Evolutionary conservation across 35 echinoderm and acorn worm genomes (phyloP).

Genomic region (Hemicentrotus pulcherrimus): DNA sequence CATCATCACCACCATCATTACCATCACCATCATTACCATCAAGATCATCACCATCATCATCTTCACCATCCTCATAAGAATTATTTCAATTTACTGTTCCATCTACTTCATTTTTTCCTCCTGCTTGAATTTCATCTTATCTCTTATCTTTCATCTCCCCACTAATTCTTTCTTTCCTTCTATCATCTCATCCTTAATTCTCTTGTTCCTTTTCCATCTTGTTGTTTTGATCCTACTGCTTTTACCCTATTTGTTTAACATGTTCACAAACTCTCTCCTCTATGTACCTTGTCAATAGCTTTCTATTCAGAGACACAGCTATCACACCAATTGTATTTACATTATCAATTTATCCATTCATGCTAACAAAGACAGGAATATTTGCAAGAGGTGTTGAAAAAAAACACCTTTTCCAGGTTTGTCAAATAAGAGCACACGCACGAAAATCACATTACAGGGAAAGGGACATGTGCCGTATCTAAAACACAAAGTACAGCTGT

Average conservation of each 20-base stretch:
- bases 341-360: not conserved
- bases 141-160: too few relatives aligned
- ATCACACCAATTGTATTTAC: not conserved
- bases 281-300: not conserved
- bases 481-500: too few relatives aligned
- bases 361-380: not conserved
- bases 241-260: not conserved
- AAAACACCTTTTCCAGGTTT: too few relatives aligned
- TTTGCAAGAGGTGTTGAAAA: not conserved
- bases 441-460: too few relatives aligned
- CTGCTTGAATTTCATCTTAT: too few relatives aligned
- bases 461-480: too few relatives aligned
- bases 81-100: not conserved
- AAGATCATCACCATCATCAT: not conserved
- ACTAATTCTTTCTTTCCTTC: not conserved
- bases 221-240: not conserved
- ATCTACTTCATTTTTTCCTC: too few relatives aligned
- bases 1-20: not conserved
- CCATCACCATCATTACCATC: not conserved
- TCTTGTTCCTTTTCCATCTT: not conserved
- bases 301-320: not conserved
- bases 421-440: too few relatives aligned
- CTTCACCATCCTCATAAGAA: not conserved
- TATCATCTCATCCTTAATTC: not conserved
- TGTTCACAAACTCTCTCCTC: not conserved